Base-by-base conservation (phyloP, 1,140 invertebrate species). In the Scaptomyza montana region DNA sequence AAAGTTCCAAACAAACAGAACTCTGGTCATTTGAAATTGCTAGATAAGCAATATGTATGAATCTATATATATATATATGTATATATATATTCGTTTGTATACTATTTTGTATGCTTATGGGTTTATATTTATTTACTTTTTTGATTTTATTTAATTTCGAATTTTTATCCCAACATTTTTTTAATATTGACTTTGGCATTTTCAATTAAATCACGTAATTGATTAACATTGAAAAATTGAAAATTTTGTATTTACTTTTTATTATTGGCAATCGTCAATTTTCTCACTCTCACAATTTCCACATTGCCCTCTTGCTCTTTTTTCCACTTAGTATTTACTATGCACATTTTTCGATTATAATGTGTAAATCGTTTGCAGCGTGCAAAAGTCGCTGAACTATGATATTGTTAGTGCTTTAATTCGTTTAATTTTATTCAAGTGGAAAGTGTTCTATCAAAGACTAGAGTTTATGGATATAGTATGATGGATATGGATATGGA, bases 191-290 rank as follows among this genome's bases (percentile, higher is more conserved):
- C 82, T 86, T 86, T 86, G 78, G 70, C 71, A 73, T 78, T 86
- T 86, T 86, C 82, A 86, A 86, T 86, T 86, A 86, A 87, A 87
- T 80, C 82, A 86, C 82, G 75, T 86, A 86, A 86, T 86, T 86
- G 82, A 86, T 86, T 87, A 86, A 85, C 80, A 68, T 53, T 76
- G 80, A 74, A 82, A 84, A 82, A 82, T 85, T 71, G 62, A 78
- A 74, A 87, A 43, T 5, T 81, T 87, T 67, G 60, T 86, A 86
- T 86, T 86, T 86, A 81, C 82, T 68, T 86, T 87, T 86, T 80
- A 78, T 85, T 77, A 86, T 85, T 84, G 62, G 33, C 36, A 33
- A 36, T 28, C 59, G 49, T 45, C 71, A 61, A 51, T 56, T 56
- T 55, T 21, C 41, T 4, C 51, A 19, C 43, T 28, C 56, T 46